Base-by-base conservation (phyloP, 2,888 invertebrate genomes). In the Eupithecia abbreviata region DNA sequence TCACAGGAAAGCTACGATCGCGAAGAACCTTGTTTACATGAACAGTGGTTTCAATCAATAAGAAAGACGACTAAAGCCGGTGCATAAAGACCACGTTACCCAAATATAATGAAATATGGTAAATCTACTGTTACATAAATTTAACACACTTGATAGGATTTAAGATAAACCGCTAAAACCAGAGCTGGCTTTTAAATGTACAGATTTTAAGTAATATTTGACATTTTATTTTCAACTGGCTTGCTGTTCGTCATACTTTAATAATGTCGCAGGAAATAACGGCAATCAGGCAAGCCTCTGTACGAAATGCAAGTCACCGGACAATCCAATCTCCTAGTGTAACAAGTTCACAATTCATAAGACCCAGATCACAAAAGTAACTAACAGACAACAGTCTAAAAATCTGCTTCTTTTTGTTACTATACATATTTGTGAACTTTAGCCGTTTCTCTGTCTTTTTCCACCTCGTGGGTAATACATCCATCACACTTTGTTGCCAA, bases 21-120 rank as follows among this genome's bases (percentile, higher is more conserved):
- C 43, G 45, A 47, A 69, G 47, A 69, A 18, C 18, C 47, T 41
- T 15, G 66, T 73, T 70, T 66, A 74, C 10, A 67, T 71, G 18
- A 58, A 58, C 30, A 30, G 62, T 30, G 4, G 62, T 62, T 18
- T 62, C 12, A 62, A 62, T 62, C 18, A 10, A 10, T 12, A 62
- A 12, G 30, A 30, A 58, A 30, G 18, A 10, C 18, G 4, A 30
- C 10, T 30, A 9, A 58, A n/a, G 62, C 18, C 30, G 30, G 30
- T 12, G 62, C 62, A 62, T 12, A 30, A 30, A 10, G 30, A 30
- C 12, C 18, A 9, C 30, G 30, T 12, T 10, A 30, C 30, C 12
- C 58, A 18, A 4, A 62, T 62, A 9, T 18, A 58, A 9, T 18
- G 18, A 55, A 58, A 58, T 45, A 30, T 30, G 30, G 30, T 30